These are phyloP conservation scores for Theretra japonica DNA, from an alignment of 2,888 invertebrate species.

Conservation along the genomic window DNA sequence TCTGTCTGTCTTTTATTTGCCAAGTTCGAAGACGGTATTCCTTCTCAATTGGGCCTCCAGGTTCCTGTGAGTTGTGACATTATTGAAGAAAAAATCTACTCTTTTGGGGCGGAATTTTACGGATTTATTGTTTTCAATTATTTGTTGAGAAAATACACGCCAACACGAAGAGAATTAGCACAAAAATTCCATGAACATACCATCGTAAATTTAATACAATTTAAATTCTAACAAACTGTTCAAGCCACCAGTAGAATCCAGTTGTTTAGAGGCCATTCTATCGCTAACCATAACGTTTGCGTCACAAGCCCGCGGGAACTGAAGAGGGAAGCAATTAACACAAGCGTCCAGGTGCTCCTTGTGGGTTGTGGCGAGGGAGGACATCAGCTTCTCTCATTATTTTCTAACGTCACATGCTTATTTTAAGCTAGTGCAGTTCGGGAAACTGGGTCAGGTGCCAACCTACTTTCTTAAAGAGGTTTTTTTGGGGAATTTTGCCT, in stretches of 20 bases:
- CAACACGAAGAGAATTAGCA: no score
- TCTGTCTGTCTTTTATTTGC: no score
- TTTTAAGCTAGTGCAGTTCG: not conserved
- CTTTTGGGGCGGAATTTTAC: no score
- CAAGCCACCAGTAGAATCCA: not conserved
- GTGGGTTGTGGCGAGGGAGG: not conserved
- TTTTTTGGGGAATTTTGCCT: not conserved
- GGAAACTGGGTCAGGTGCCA: not conserved
- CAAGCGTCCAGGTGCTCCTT: slow-evolving; percentile 1
- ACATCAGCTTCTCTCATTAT: not conserved
- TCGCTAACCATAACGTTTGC: not conserved
- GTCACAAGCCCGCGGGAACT: not conserved
- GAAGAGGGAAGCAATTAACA: slow-evolving; percentile 13
- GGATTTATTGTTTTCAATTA: no score
- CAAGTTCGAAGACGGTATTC: no score
- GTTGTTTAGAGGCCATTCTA: not conserved
- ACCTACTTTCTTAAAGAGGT: slow-evolving; percentile 10
- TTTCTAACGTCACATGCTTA: slow-evolving; percentile 1
- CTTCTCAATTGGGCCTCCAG: no score
- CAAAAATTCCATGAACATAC: no score
- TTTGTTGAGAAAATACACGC: no score
- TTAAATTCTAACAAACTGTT: no score
- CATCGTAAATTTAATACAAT: no score
- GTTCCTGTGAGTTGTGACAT: no score
- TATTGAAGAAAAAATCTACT: no score